Percentiles rank a stretch among this genome's conserved stretches.
These are phyloP conservation scores for Uloborus diversus DNA, from an alignment of 1,140 invertebrate species.

Conservation along the genomic window DNA sequence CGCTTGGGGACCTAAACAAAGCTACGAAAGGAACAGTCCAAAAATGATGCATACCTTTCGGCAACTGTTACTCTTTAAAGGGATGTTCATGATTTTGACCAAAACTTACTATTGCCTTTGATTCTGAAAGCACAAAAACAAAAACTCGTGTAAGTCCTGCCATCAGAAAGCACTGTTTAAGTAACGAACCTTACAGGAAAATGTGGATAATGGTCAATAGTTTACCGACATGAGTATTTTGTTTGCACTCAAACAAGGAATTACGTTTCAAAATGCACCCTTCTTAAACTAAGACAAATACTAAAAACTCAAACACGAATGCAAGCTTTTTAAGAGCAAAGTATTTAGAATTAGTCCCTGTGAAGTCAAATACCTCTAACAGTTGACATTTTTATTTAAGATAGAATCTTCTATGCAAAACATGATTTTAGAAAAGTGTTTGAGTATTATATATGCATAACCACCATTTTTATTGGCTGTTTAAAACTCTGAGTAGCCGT, in stretches of 20 bases:
- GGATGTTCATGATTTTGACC: conserved; percentile 51
- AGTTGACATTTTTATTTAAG: no score
- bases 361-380: no score
- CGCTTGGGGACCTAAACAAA: background rate
- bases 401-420: no score
- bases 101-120: conserved; percentile 53
- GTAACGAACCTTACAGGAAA: background rate
- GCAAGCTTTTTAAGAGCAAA: background rate
- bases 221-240: no score
- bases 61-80: background rate
- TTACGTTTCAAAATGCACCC: no score
- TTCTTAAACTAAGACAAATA: no score
- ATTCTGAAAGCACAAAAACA: conserved; percentile 51
- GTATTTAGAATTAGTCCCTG: no score
- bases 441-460: no score
- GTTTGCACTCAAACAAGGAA: no score
- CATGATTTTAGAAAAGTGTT: no score
- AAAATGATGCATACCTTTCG: conserved; percentile 42
- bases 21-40: conserved; percentile 21
- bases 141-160: conserved; percentile 9
- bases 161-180: background rate
- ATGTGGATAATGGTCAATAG: background rate
- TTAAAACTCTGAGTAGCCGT: no score
- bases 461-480: no score
- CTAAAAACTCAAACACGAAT: background rate